Percentiles rank a stretch among this genome's conserved stretches.
Conservation (phyloP, 2,888 invertebrate species). For the Carpatolechia fugitivella region DNA sequence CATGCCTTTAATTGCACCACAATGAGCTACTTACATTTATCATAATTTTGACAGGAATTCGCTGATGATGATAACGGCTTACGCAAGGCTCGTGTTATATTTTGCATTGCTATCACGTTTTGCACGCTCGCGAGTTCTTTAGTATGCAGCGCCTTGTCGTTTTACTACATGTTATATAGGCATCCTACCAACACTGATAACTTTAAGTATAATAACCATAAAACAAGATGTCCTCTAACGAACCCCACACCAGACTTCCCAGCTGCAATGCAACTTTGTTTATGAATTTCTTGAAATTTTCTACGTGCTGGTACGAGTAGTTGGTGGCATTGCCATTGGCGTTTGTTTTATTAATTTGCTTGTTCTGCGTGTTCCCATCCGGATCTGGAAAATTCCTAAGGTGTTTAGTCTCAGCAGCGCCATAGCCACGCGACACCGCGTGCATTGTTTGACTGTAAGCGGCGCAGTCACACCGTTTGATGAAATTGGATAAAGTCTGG, state of each 20-base stretch:
- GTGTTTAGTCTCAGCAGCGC: constrained; percentile 54
- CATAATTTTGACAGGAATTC: constrained; percentile 53
- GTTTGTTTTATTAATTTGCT: background rate
- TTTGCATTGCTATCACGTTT: constrained; percentile 54
- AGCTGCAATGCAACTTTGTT: background rate
- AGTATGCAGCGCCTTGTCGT: constrained; percentile 41
- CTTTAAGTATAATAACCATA: constrained; percentile 33
- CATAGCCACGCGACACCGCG: constrained; percentile 61
- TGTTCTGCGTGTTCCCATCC: constrained; percentile 37
- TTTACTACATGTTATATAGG: constrained; percentile 25
- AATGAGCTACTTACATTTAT: constrained; percentile 19
- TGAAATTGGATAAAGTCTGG: constrained; percentile 78
- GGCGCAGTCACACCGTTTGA: constrained; percentile 59
- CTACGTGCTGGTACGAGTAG: background rate
- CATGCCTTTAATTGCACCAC: background rate
- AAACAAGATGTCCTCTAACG: background rate
- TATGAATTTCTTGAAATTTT: background rate
- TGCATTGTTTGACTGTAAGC: constrained; percentile 68
- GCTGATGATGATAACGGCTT: constrained; percentile 44
- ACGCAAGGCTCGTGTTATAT: constrained; percentile 52
- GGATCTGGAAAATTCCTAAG: constrained; percentile 53
- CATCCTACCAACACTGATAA: constrained; percentile 32
- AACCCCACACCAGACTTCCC: background rate
- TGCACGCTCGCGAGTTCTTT: constrained; percentile 38
- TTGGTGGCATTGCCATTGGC: background rate